Evolutionary conservation across 2,797 vertebrate genomes (phyloP), one percentile per base, ranked within the genome.

Genomic region (Anguilla anguilla): DNA sequence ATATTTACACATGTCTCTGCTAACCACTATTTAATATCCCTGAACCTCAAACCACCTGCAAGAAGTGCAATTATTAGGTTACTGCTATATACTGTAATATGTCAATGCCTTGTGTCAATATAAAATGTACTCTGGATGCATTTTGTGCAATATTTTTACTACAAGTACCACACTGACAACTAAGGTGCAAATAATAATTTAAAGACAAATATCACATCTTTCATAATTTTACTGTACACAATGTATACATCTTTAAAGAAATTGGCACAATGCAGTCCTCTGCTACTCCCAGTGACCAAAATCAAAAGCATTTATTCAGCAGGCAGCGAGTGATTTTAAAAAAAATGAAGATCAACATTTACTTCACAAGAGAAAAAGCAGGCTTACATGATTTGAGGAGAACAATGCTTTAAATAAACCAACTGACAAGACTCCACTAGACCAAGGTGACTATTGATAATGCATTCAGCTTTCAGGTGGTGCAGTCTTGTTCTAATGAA

Each of bases 121-220:
- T 83, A 49, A 64, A 88, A 57, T 90, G 79, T 87, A 88, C 84
- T 53, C 67, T 87, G 72, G 84, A 87, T 46, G 49, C 67, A 46
- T 91, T 77, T 87, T 86, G 72, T 90, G 77, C 35, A 64, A 88
- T 72, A 57, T 67, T 84, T 46, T 88, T 69, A 49, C 88, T 84
- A 90, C 86, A 59, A 10, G 7, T 86, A 86, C 69, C 86, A 84
- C 82, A 90, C 85, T 82, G 87, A 83, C 86, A 88, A 88, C 87
- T 55, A 83, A 51, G 57, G 86, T 90, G 86, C 90, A 91, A 91
- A 90, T 87, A 89, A 90, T 87, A 89, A 91, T 87, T 91, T 86
- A 90, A 89, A 88, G 57, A 92, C 88, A 91, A 86, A 74, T 57
- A 85, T 72, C 61, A 87, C 64, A 43, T 43, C 82, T 86, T 86